These are phyloP conservation scores for Clarias platycephalus DNA, from an alignment of 2,797 vertebrate species.

Conservation along the genomic window DNA sequence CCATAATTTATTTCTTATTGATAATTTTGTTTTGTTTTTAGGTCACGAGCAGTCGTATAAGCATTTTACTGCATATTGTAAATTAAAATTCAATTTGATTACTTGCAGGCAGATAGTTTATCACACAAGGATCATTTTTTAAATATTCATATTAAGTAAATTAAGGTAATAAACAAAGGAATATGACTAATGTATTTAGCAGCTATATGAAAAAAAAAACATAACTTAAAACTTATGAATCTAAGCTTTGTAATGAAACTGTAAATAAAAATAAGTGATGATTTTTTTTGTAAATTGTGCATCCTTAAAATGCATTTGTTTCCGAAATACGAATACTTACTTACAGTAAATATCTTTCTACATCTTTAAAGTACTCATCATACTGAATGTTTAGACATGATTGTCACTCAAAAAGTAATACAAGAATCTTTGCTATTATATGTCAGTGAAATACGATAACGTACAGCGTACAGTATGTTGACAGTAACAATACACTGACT, in stretches of 20 bases:
- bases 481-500: neutral
- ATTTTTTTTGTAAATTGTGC: neutral
- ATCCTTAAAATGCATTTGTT: neutral
- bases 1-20: no score
- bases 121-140: neutral
- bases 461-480: neutral
- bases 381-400: neutral
- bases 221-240: neutral
- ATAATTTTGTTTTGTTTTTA: no score
- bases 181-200: neutral
- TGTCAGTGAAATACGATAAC: constrained; percentile 5
- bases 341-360: neutral
- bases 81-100: no score
- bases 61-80: no score
- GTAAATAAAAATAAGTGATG: neutral
- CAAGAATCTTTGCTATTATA: neutral
- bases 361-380: neutral
- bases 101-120: no score
- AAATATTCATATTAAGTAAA: neutral
- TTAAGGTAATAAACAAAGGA: neutral
- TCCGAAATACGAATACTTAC: neutral
- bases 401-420: neutral
- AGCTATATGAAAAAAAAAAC: neutral
- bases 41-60: no score
- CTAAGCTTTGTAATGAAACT: neutral